A percentile compares a stretch with the other conserved stretches of the same genome.
phyloP scores from a whole-genome alignment of 2,797 vertebrate genomes.

The Agapornis canus region DNA sequence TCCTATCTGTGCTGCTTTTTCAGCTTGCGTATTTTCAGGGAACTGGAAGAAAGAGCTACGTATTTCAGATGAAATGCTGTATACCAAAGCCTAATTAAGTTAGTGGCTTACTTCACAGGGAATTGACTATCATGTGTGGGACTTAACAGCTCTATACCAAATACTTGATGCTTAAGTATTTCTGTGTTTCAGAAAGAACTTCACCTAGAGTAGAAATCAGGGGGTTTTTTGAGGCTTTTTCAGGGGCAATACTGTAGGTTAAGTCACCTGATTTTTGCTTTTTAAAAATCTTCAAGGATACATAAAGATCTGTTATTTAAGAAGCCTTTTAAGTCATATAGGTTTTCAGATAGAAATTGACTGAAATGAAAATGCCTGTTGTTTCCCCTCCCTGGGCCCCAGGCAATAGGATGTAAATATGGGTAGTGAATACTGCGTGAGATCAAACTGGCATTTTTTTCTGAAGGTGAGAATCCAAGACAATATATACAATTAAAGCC shows the following conservation, averaged over 20 bases:
- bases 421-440: background rate
- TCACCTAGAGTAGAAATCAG: background rate
- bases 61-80: background rate
- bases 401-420: constrained; percentile 26
- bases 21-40: background rate
- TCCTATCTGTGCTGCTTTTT: background rate
- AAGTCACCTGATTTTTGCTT: background rate
- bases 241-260: background rate
- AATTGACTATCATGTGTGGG: background rate
- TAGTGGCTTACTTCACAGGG: background rate
- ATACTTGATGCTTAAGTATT: background rate
- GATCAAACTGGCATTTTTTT: constrained; percentile 21
- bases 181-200: background rate
- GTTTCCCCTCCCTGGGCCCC: background rate
- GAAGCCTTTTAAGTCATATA: background rate
- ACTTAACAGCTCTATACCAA: background rate
- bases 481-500: constrained; percentile 51
- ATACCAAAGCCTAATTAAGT: background rate
- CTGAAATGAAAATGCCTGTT: constrained; percentile 5
- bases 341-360: background rate
- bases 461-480: constrained; percentile 51
- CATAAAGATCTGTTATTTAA: background rate
- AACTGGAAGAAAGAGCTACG: background rate
- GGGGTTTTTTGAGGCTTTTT: background rate
- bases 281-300: background rate